Base-by-base conservation (phyloP, 2,888 invertebrate species). In the Cabera pusaria region DNA sequence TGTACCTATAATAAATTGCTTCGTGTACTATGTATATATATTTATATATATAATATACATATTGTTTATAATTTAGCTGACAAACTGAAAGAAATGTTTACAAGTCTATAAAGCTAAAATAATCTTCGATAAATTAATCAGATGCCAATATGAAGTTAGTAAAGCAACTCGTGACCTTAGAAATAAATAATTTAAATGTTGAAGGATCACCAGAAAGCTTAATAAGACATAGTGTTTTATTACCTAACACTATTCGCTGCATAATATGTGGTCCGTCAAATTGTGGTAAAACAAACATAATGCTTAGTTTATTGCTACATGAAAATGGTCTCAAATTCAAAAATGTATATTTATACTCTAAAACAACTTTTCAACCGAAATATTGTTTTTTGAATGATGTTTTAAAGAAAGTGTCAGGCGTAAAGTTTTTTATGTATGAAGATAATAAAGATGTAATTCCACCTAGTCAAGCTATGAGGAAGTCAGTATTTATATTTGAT, bases 281-380 rank as follows among this genome's bases (percentile, higher is more conserved):
- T 10, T 58, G 51, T 27, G 59, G 56, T 0, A 58, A 58, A 44
- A 58, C 45, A 1, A 46, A 52, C 31, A 18, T 59, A n/a, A 22
- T 67, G 11, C 12, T 56, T 12, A 14, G 21, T 27, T 21, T 48
- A 9, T 11, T 49, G 1, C 10, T 49, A 24, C 25, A 44, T 9
- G 21, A 21, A 25, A 35, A 48, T 7, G 44, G 48, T 4, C 16
- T 44, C 1, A 34, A 33, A 14, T 44, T 48, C 5, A 8, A 9
- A 31, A 35, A 43, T 33, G 1, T 49, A 1, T 49, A 49, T n/a
- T 5, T 49, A 2, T 49, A 45, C 17, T 43, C 49, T 0, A 49
- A 49, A 17, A 43, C 49, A 1, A 4, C 14, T 6, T 33, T 12
- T 25, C 48, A 48, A 9, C 41, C 33, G 6, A 43, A 37, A 10